These are phyloP conservation scores for Phylloscopus whistleri DNA, from an alignment of 2,113 vertebrate species.

Conservation along the genomic window DNA sequence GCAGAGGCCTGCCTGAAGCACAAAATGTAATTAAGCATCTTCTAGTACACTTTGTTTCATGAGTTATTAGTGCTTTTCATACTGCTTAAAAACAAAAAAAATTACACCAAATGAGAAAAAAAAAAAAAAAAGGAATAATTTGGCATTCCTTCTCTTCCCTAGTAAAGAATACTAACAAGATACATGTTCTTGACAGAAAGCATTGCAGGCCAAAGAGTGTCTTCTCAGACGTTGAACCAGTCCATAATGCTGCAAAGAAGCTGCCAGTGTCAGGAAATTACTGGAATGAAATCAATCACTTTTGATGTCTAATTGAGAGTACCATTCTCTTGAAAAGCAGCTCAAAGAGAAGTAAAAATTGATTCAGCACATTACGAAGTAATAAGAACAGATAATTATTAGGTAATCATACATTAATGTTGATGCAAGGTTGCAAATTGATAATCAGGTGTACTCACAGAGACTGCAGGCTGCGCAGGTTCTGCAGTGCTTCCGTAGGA, in stretches of 20 bases:
- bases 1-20: neutral
- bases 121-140: neutral
- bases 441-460: constrained; percentile 77
- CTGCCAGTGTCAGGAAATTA: neutral
- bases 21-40: constrained; percentile 16
- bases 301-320: constrained; percentile 3
- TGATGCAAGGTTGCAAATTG: neutral
- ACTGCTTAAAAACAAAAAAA: neutral
- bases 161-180: neutral
- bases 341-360: neutral
- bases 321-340: constrained; percentile 1
- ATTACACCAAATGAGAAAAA: neutral
- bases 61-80: neutral
- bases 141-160: neutral
- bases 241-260: neutral
- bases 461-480: constrained; percentile 86
- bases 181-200: neutral
- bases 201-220: neutral
- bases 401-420: neutral
- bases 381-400: neutral
- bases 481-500: constrained; percentile 84
- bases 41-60: neutral
- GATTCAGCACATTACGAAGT: neutral
- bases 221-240: neutral
- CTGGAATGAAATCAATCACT: neutral